Evolutionary conservation across 2,888 invertebrate genomes (phyloP), one percentile per base, ranked within the genome.

Genomic region (Eilema caniola): DNA sequence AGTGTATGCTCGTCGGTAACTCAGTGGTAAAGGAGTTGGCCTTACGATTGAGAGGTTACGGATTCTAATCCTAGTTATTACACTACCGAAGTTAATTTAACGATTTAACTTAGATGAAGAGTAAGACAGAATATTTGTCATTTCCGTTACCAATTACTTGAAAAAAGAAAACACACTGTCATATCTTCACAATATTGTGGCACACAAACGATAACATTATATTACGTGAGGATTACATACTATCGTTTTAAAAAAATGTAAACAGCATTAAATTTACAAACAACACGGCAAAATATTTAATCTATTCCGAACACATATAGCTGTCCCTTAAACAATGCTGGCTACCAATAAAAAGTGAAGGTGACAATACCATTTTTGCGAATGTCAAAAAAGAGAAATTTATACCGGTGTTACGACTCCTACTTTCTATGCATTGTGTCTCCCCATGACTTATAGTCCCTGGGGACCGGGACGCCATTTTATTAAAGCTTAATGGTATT

Each of bases 401-500:
- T 80, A 80, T 81, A 67, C 64, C 70, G 67, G 2, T 33, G 71
- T 68, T 57, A 62, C 61, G 62, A 37, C 31, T 69, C 77, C 80
- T 82, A 70, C 78, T 80, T 73, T 76, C 72, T 75, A 80, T 80
- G 78, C 82, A 76, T 80, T 78, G 74, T 82, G 75, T 71, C 70
- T 67, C 67, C 66, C 47, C 24, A 66, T 81, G 81, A 86, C 76
- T 73, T 85, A 86, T 79, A 33, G 79, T 63, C 84, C 31, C 78
- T 59, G 8, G 77, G 73, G 84, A 75, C 71, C 72, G 72, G 69
- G 68, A 66, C 63, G 72, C 65, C 56, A 53, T 80, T 80, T 83
- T 83, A 84, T 83, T 82, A 80, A 61, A 76, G 68, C 72, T 77
- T 78, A 81, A 80, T 77, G 71, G 79, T 74, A 75, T 78, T 70